Evolutionary conservation across 30 jellyfish, hydroid and myxozoan genomes (phyloP).

Genomic region (Phacellophora camtschatica): DNA sequence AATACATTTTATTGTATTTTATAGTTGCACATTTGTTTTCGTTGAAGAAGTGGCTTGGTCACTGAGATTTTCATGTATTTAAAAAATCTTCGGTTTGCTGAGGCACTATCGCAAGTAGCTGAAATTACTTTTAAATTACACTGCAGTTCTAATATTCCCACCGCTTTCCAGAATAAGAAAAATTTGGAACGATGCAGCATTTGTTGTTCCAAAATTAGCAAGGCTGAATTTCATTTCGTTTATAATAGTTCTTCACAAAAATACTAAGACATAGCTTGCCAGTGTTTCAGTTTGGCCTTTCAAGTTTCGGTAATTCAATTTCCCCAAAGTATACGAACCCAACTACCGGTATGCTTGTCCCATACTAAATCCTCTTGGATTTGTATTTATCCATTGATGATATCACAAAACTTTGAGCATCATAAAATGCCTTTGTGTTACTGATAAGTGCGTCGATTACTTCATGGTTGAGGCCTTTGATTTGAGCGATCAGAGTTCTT

Average conservation of each 20-base stretch:
- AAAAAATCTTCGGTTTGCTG: constrained; percentile 36
- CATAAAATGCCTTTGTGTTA: constrained; percentile 15
- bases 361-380: constrained; percentile 61
- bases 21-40: too few species aligned
- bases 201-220: constrained; percentile 70
- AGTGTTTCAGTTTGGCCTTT: constrained; percentile 50
- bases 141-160: constrained; percentile 32
- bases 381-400: constrained; percentile 35
- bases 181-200: constrained; percentile 26
- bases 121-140: constrained; percentile 14
- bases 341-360: constrained; percentile 78
- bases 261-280: constrained; percentile 65
- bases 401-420: neutral
- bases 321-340: constrained; percentile 75
- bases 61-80: neutral
- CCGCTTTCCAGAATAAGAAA: constrained; percentile 71
- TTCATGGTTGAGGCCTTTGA: constrained; percentile 56
- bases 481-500: constrained; percentile 60
- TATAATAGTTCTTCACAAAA: constrained; percentile 34
- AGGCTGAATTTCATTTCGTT: constrained; percentile 50
- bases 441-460: constrained; percentile 35
- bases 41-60: neutral
- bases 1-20: too few species aligned
- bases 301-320: constrained; percentile 43
- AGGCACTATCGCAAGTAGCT: constrained; percentile 46